A percentile compares a stretch with the other conserved stretches of the same genome.
Evolutionary conservation across 2,797 vertebrate genomes (phyloP).

Genomic region (Buceros bicornis): DNA sequence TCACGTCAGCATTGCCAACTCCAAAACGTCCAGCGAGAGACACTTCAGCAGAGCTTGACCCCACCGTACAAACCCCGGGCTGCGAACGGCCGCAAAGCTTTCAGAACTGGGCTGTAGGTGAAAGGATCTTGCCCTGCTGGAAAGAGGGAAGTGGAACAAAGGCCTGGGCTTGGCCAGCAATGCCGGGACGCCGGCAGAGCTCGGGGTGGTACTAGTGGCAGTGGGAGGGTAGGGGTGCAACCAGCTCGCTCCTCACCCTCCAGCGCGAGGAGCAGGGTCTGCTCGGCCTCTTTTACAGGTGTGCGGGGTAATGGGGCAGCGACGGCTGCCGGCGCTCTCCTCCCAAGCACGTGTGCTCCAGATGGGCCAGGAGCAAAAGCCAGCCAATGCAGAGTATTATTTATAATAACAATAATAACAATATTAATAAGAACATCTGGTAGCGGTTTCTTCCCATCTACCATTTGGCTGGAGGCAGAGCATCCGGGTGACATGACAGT

Average conservation of each 20-base stretch:
- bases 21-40: fast-evolving
- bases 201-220: fast-evolving
- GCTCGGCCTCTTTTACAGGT: constrained; percentile 22
- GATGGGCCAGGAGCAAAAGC: constrained; percentile 24
- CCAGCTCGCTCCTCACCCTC: neutral
- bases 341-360: constrained; percentile 30
- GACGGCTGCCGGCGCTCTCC: neutral
- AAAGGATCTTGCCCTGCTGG: neutral
- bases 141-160: neutral
- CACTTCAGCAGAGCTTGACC: neutral
- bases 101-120: neutral
- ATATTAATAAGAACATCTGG: constrained; percentile 75
- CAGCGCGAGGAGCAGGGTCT: neutral
- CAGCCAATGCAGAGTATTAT: constrained; percentile 49
- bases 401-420: constrained; percentile 74
- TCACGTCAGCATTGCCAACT: neutral
- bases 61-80: neutral
- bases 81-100: neutral
- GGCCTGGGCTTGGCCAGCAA: neutral
- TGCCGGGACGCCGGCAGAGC: fast-evolving
- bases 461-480: constrained; percentile 65
- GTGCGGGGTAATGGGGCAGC: neutral
- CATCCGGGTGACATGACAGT: constrained; percentile 48
- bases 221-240: fast-evolving
- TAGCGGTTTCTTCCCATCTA: constrained; percentile 41